Evolutionary conservation across 1,140 invertebrate species (phyloP), one percentile per base, ranked within the genome.

Genomic region (Magallana angulata): DNA sequence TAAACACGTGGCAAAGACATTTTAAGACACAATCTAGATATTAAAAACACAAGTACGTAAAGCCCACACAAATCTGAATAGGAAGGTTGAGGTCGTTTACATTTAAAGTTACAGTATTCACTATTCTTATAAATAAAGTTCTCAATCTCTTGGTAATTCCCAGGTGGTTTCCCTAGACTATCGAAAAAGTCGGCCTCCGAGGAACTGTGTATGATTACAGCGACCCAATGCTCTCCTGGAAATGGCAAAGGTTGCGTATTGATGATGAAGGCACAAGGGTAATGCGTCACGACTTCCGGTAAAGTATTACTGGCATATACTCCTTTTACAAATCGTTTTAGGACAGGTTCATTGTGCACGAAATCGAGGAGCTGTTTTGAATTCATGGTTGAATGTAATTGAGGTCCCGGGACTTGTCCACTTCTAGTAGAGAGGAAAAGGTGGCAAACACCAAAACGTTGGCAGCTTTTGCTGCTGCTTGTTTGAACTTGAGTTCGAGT

Each of bases 371-470:
- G 58, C 82, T 87, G 82, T 84, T 58, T 24, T 7, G 80, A 59
- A 57, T 87, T 87, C 86, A 87, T 87, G 18, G 60, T 87, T 76
- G 62, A 48, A 71, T 84, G 71, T 82, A 86, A 56, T 86, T 86
- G 48, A 88, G 64, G 56, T 88, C 71, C 56, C 87, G n/a, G 24
- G 48, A 9, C 24, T 85, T 71, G 83, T 88, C 87, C n/a, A 88
- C 82, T 81, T 88, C 83, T 57, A 88, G 30, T 16, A 88, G 68
- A 24, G 81, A 48, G 1, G 36, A 30, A 84, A 62, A 87, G 18
- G 58, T 58, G n/a, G 36, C 86, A 60, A 60, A 76, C 4, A 71
- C 86, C n/a, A 87, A 57, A 62, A 71, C 81, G 18, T 24, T 24
- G 18, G 18, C 18, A 24, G 18, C 18, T 57, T 87, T 58, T 56